A percentile compares a stretch with the other conserved stretches of the same genome.
phyloP scores from a whole-genome alignment of 2,797 vertebrate species.

The Sebastes trivittatus region DNA sequence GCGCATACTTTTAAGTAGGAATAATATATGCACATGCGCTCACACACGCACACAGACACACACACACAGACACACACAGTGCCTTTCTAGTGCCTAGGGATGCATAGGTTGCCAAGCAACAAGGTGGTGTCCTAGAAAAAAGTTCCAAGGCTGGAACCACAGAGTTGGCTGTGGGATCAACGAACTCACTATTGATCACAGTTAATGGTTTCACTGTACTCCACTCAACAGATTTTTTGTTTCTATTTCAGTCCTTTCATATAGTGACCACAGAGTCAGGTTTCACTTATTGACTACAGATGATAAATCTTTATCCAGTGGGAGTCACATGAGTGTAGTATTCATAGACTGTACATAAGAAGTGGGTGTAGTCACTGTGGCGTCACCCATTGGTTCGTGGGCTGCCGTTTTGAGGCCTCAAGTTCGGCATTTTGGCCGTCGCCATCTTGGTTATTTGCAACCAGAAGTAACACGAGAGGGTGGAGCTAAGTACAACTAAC shows the following conservation, averaged over 20 bases:
- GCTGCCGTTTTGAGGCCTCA: no score
- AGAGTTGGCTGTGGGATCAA: slow-evolving; percentile 42
- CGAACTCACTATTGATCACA: slow-evolving; percentile 42
- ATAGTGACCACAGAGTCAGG: slow-evolving; percentile 19
- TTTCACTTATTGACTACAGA: slow-evolving; percentile 41
- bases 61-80: slow-evolving; percentile 4
- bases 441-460: no score
- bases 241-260: slow-evolving; percentile 17
- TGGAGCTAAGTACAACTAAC: no score
- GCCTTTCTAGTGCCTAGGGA: slow-evolving; percentile 64
- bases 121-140: slow-evolving; percentile 80
- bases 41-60: not conserved
- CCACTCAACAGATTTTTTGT: slow-evolving; percentile 2
- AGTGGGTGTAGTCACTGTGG: no score
- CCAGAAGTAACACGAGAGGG: no score
- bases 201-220: slow-evolving; percentile 46
- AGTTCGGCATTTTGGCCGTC: no score
- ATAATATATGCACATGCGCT: slow-evolving; percentile 44
- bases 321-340: not conserved
- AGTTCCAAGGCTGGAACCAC: slow-evolving; percentile 52
- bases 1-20: slow-evolving; percentile 45
- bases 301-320: slow-evolving; percentile 2
- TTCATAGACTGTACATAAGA: not conserved
- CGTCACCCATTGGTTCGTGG: no score
- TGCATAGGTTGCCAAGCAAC: slow-evolving; percentile 83